Percentiles rank a stretch among this genome's conserved stretches.
Evolutionary conservation across 2,888 invertebrate genomes (phyloP).

Genomic region (Archaeoteleia sp.): DNA sequence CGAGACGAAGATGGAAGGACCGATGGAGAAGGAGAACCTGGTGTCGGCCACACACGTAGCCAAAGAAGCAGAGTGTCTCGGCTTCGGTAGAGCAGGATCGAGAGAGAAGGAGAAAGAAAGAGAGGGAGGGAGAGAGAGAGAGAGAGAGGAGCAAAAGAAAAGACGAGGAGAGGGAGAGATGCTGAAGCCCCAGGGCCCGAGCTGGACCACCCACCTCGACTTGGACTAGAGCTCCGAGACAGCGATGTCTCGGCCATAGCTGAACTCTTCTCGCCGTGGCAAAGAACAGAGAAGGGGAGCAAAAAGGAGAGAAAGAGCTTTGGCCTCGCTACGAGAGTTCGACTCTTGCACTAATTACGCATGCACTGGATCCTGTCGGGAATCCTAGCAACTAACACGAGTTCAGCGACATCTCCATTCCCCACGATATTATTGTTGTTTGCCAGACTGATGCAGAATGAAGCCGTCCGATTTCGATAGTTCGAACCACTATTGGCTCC

Average conservation of each 20-base stretch:
- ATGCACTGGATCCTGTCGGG: neutral
- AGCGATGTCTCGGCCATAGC: conserved; percentile 7
- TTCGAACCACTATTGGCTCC: too few relatives aligned
- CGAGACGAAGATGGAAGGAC: conserved; percentile 2
- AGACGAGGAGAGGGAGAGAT: conserved; percentile 27
- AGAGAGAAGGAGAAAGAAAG: neutral
- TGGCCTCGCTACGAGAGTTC: neutral
- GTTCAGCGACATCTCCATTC: neutral
- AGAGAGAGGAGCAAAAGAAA: conserved; percentile 5
- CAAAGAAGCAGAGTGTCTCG: conserved; percentile 1
- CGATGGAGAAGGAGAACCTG: conserved; percentile 6
- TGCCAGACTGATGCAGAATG: too few relatives aligned
- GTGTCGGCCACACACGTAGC: conserved; percentile 42
- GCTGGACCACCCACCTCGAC: conserved; percentile 60
- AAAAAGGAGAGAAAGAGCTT: neutral
- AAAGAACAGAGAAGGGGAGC: conserved; percentile 1
- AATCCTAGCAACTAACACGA: neutral
- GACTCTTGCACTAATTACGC: conserved; percentile 6
- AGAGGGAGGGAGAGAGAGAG: neutral
- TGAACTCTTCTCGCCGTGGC: neutral
- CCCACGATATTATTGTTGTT: too few relatives aligned
- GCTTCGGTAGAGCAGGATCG: conserved; percentile 2
- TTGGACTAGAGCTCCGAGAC: conserved; percentile 50
- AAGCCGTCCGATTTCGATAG: too few relatives aligned
- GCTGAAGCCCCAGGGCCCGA: conserved; percentile 57